A percentile compares a stretch with the other conserved stretches of the same genome.
phyloP scores from a whole-genome alignment of 2,113 vertebrate species.

The Poecile atricapillus region DNA sequence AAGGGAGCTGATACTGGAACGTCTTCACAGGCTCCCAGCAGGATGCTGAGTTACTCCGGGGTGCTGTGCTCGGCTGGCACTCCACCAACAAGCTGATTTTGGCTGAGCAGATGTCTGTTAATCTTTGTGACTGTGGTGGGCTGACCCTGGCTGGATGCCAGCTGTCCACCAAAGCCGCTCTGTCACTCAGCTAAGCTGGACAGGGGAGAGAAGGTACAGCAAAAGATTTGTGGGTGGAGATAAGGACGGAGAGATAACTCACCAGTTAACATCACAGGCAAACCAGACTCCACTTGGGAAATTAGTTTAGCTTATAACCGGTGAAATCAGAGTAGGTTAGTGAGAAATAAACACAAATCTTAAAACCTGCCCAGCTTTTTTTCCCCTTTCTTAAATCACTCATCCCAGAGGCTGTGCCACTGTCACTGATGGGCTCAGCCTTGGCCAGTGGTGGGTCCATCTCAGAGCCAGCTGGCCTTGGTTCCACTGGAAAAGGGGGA shows the following conservation, averaged over 20 bases:
- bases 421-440: background rate
- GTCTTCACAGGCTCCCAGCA: background rate
- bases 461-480: background rate
- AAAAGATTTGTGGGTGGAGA: background rate
- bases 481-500: too few relatives aligned
- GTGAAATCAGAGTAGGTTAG: background rate
- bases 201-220: background rate
- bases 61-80: background rate
- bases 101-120: slow-evolving; percentile 39
- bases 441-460: background rate
- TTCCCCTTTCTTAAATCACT: accelerated
- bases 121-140: background rate
- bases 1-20: background rate
- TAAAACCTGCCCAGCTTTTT: background rate
- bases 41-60: background rate
- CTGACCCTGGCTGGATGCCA: background rate
- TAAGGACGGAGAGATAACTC: background rate
- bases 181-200: background rate
- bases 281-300: background rate
- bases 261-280: background rate
- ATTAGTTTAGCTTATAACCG: background rate
- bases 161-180: background rate
- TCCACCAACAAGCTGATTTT: background rate
- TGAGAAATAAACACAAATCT: background rate
- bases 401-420: background rate